phyloP scores from a whole-genome alignment of 2,113 vertebrate species.

The Cottus gobio region DNA sequence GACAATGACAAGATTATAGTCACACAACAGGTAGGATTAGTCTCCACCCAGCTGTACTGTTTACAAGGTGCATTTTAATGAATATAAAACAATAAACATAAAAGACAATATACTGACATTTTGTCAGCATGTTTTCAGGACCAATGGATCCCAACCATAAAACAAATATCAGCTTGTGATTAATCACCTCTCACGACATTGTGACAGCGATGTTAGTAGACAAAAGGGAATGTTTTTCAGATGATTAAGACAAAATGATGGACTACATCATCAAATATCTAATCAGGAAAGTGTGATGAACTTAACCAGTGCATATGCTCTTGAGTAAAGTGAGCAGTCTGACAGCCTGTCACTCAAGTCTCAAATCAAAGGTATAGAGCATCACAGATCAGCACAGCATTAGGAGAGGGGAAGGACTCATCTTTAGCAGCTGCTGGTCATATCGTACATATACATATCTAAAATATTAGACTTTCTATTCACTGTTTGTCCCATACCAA shows the following conservation, averaged over 20 bases:
- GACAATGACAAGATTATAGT: constrained; percentile 35
- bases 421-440: constrained; percentile 5
- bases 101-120: not conserved
- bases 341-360: constrained; percentile 35
- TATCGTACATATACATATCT: not conserved
- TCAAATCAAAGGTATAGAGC: not conserved
- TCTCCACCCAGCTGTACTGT: not conserved
- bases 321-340: not conserved
- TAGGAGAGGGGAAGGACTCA: not conserved
- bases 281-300: constrained; percentile 1
- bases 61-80: not conserved
- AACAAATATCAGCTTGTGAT: not conserved
- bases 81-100: not conserved
- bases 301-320: not conserved
- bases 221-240: not conserved
- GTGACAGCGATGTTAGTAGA: constrained; percentile 7
- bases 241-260: not conserved
- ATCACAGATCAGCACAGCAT: not conserved
- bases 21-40: constrained; percentile 15
- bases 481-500: not conserved
- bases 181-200: not conserved
- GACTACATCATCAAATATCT: not conserved
- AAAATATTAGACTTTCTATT: not conserved
- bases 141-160: not conserved
- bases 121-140: not conserved